These are phyloP conservation scores for Zaprionus bogoriensis DNA, from an alignment of 2,888 invertebrate genomes.

Conservation along the genomic window DNA sequence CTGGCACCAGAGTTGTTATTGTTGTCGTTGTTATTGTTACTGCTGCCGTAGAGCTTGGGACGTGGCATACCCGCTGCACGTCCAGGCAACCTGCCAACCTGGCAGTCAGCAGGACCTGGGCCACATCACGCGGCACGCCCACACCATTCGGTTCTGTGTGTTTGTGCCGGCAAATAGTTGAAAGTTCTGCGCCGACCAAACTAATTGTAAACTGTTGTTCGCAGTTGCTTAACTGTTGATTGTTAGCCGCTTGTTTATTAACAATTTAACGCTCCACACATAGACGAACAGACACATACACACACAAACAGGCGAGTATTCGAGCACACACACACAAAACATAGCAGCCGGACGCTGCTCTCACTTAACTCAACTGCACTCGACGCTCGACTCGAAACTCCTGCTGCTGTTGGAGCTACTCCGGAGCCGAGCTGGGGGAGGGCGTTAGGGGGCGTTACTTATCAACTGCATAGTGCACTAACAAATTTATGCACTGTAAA, in stretches of 20 bases:
- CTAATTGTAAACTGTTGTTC: constrained; percentile 78
- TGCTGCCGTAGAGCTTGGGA: constrained; percentile 28
- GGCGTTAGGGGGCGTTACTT: constrained; percentile 51
- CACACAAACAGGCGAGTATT: not conserved
- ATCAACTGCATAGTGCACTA: constrained; percentile 50
- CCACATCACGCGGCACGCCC: constrained; percentile 47
- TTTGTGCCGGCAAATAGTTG: constrained; percentile 65
- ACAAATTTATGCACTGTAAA: constrained; percentile 62
- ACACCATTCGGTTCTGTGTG: constrained; percentile 34
- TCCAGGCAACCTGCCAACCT: not conserved
- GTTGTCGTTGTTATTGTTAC: constrained; percentile 25
- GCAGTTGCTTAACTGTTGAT: constrained; percentile 69
- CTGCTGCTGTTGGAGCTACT: no score
- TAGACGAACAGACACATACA: constrained; percentile 15
- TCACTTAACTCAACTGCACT: constrained; percentile 39
- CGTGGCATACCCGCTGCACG: constrained; percentile 49
- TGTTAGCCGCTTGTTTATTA: constrained; percentile 78
- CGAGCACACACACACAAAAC: constrained; percentile 2
- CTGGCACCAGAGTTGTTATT: constrained; percentile 43
- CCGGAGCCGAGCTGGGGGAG: not conserved
- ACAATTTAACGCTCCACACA: constrained; percentile 75
- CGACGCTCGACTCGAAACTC: not conserved
- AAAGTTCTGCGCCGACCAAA: constrained; percentile 61
- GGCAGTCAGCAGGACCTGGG: constrained; percentile 30
- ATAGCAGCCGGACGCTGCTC: constrained; percentile 33